These are phyloP conservation scores for Clitarchus hookeri DNA, from an alignment of 2,888 invertebrate species.

Conservation along the genomic window DNA sequence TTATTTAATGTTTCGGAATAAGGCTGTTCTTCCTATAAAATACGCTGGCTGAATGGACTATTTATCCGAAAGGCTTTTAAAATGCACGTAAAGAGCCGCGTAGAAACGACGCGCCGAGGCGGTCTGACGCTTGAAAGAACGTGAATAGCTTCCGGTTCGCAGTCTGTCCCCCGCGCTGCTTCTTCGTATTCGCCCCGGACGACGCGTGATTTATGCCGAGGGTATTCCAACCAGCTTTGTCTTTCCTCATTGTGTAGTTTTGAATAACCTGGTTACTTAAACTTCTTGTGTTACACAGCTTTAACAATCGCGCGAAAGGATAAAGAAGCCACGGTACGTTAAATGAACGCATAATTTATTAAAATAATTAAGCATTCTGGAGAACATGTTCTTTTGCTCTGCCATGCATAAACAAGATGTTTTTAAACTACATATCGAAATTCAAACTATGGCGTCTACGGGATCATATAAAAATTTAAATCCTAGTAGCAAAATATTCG, in stretches of 20 bases:
- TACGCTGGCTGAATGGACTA: slow-evolving; percentile 26
- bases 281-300: neutral
- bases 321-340: no score
- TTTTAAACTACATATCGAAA: no score
- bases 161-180: neutral
- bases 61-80: slow-evolving; percentile 30
- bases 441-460: no score
- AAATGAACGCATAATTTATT: no score
- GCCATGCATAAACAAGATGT: no score
- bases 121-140: neutral
- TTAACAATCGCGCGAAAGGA: no score
- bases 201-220: neutral
- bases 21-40: slow-evolving; percentile 4
- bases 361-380: no score
- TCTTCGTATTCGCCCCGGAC: neutral
- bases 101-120: neutral
- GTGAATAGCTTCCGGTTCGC: neutral
- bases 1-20: slow-evolving; percentile 36
- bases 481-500: no score
- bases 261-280: neutral
- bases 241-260: neutral
- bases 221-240: neutral
- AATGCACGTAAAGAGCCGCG: slow-evolving; percentile 17
- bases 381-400: no score
- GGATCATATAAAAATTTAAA: no score